phyloP scores from a whole-genome alignment of 2,888 invertebrate species.

The Tiliacea citrago region DNA sequence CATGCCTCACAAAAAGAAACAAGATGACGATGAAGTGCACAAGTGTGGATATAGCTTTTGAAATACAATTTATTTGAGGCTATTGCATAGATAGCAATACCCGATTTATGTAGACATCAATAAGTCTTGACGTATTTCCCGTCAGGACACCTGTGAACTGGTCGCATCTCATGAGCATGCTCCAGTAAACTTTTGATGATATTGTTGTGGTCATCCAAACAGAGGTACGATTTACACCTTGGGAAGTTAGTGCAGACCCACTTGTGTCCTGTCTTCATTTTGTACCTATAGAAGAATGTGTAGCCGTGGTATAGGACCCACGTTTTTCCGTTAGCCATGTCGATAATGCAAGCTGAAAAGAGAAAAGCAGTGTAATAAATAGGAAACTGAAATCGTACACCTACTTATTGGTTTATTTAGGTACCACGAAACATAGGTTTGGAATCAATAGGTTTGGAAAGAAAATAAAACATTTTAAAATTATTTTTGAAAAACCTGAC shows the following conservation, averaged over 20 bases:
- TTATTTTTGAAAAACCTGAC: not conserved
- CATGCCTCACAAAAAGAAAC: not conserved
- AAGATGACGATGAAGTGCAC: not conserved
- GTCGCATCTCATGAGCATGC: constrained; percentile 69
- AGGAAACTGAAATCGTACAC: not conserved
- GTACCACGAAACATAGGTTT: not conserved
- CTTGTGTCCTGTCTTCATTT: constrained; percentile 70
- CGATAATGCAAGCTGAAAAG: constrained; percentile 72
- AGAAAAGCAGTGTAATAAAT: constrained; percentile 19
- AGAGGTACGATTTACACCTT: constrained; percentile 76
- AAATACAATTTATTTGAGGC: not conserved
- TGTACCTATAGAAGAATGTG: constrained; percentile 79
- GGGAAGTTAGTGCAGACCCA: constrained; percentile 81
- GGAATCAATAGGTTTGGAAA: not conserved
- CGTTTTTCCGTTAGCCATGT: constrained; percentile 73
- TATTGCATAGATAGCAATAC: not conserved
- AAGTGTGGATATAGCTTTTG: constrained; percentile 6
- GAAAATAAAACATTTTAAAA: constrained; percentile 4
- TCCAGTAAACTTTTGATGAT: constrained; percentile 59
- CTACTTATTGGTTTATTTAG: not conserved
- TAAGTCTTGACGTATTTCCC: constrained; percentile 67
- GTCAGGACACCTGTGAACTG: constrained; percentile 65
- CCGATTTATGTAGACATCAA: constrained; percentile 13
- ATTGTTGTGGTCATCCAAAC: constrained; percentile 67
- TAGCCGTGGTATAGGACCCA: constrained; percentile 72